These are phyloP conservation scores for Tridacna gigas DNA, from an alignment of 2,888 invertebrate species.

Conservation along the genomic window DNA sequence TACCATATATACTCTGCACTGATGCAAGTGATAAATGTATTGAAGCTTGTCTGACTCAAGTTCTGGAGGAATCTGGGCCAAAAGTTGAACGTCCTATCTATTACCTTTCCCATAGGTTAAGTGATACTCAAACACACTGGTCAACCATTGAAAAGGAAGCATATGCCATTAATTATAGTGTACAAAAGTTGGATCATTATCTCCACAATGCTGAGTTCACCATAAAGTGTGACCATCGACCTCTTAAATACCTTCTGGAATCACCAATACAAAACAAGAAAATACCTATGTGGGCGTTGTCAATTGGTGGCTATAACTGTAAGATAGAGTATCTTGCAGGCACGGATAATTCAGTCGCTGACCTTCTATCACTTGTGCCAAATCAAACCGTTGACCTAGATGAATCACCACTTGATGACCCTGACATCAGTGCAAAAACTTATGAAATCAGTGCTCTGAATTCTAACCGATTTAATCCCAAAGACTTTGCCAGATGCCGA, in stretches of 20 bases:
- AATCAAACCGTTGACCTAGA: background rate
- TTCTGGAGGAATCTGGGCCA: background rate
- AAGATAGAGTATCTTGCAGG: conserved; percentile 42
- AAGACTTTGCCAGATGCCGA: background rate
- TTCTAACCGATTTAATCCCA: background rate
- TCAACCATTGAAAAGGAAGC: conserved; percentile 41
- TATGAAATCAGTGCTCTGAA: conserved; percentile 3
- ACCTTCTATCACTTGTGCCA: background rate
- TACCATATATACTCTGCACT: conserved; percentile 24
- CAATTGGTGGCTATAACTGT: conserved; percentile 49
- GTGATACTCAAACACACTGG: conserved; percentile 37
- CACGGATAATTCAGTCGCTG: background rate
- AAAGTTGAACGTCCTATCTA: conserved; percentile 32
- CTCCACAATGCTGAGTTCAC: conserved; percentile 42
- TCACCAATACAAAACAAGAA: conserved; percentile 54
- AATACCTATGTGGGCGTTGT: conserved; percentile 45
- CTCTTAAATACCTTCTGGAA: conserved; percentile 45
- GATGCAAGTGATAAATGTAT: conserved; percentile 33
- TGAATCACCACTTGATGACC: background rate
- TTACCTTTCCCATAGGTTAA: conserved; percentile 38
- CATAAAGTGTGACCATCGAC: conserved; percentile 44
- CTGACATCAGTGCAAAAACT: background rate
- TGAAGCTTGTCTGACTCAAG: conserved; percentile 25
- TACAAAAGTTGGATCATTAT: conserved; percentile 45
- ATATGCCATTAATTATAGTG: conserved; percentile 27